A percentile compares a stretch with the other conserved stretches of the same genome.
Conservation (phyloP, 2,113 vertebrate genomes). For the Nesoenas mayeri region DNA sequence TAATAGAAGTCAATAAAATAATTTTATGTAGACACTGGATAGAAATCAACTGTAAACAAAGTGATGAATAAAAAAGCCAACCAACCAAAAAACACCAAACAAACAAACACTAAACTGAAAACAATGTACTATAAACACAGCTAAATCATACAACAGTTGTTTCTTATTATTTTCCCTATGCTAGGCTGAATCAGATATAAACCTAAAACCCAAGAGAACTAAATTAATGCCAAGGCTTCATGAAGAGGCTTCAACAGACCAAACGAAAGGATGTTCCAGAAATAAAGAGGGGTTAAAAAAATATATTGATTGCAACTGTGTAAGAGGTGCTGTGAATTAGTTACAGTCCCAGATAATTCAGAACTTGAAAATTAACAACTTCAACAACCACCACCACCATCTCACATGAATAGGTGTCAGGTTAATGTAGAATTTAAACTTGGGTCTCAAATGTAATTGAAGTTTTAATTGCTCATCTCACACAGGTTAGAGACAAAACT, state of each 20-base stretch:
- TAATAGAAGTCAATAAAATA: not conserved
- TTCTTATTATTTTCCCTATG: not conserved
- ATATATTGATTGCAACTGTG: accelerated
- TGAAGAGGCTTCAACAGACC: not conserved
- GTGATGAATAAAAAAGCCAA: not conserved
- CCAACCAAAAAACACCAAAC: not conserved
- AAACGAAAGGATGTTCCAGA: not conserved
- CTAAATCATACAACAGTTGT: not conserved
- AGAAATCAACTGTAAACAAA: not conserved
- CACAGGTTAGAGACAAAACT: not conserved
- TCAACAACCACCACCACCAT: not conserved
- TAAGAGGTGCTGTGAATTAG: not conserved
- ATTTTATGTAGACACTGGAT: not conserved
- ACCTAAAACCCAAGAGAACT: not conserved
- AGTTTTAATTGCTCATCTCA: not conserved
- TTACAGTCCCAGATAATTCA: not conserved
- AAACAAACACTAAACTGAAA: not conserved
- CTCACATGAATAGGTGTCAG: not conserved
- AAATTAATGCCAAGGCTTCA: not conserved
- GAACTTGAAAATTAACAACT: not conserved
- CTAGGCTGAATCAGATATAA: not conserved
- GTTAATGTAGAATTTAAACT: not conserved
- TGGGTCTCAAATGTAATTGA: not conserved
- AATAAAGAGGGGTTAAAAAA: not conserved
- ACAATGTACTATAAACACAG: not conserved